Conservation (phyloP, 2,888 invertebrate species). For the Limnephilus marmoratus region DNA sequence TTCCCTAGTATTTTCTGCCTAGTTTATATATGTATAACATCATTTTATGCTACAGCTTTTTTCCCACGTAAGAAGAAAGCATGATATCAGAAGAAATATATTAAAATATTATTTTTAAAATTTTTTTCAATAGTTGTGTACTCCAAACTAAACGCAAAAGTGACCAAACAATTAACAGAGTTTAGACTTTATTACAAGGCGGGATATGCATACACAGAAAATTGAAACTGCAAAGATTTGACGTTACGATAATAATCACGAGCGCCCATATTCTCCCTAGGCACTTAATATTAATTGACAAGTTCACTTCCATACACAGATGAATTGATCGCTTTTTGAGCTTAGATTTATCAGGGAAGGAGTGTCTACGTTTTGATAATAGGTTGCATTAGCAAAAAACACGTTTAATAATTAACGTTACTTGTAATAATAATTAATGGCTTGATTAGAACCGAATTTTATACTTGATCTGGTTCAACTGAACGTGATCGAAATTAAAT, state of each 20-base stretch:
- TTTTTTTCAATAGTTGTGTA: neutral
- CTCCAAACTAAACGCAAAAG: neutral
- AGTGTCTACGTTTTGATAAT: neutral
- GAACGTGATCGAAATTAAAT: neutral
- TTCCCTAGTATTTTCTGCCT: too few species aligned
- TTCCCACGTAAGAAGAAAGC: too few species aligned
- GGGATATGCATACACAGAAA: neutral
- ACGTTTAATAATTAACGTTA: neutral
- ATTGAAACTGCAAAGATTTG: neutral
- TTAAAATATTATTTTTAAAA: neutral
- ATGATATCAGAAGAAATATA: neutral
- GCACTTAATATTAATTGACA: neutral
- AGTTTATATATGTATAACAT: too few species aligned
- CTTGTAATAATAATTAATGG: neutral
- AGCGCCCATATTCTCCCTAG: too few species aligned
- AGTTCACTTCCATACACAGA: neutral
- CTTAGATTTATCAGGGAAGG: neutral
- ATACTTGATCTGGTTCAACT: neutral
- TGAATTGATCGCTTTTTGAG: neutral
- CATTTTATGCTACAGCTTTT: too few species aligned
- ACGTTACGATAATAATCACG: neutral
- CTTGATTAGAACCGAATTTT: neutral
- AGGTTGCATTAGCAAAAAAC: neutral
- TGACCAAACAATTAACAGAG: neutral
- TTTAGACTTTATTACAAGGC: neutral